Base-by-base conservation (phyloP, 2,888 invertebrate genomes). In the Abrostola tripartita region DNA sequence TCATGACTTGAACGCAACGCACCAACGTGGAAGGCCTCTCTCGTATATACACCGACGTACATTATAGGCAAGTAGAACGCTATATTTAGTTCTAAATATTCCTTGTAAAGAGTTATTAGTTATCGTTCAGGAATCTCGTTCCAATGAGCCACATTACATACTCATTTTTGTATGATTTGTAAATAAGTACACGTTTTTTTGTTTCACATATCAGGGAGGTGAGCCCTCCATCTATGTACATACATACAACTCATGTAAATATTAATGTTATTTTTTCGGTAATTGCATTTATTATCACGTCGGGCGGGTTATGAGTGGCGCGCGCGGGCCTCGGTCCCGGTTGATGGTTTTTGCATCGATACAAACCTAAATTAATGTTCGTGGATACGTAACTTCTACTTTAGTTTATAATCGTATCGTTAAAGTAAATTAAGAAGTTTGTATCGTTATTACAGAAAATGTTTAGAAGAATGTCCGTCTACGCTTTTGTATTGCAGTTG, bases 121-220 rank as follows among this genome's bases (percentile, higher is more conserved):
- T 67, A 79, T 72, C 68, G 65, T 78, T 75, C 61, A 61, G 78
- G 84, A 85, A 84, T 86, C 87, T 87, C 86, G 74, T 74, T 65
- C 58, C 53, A 55, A 65, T 68, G 78, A 79, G 68, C 79, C 63
- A 68, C 58, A 88, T 90, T 89, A 87, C 84, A 88, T 88, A 89
- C 88, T 88, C 85, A 85, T 83, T 82, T 82, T 83, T 84, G 81
- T 84, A 87, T 80, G 82, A 86, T 85, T 85, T 92, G 90, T 92
- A 92, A 87, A 92, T 91, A 92, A 85, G 79, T 84, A 81, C 76
- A 79, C 80, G 61, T 58, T 69, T 77, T n/a, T 78, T 65, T 67
- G 64, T 87, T 86, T 84, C 81, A 88, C 90, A 89, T 89, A 88
- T 90, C 88, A 85, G 78, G 74, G 75, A 59, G 59, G 73, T 56